A percentile compares a stretch with the other conserved stretches of the same genome.
phyloP scores from a whole-genome alignment of 2,113 vertebrate genomes.

The Campylorhamphus procurvoides region DNA sequence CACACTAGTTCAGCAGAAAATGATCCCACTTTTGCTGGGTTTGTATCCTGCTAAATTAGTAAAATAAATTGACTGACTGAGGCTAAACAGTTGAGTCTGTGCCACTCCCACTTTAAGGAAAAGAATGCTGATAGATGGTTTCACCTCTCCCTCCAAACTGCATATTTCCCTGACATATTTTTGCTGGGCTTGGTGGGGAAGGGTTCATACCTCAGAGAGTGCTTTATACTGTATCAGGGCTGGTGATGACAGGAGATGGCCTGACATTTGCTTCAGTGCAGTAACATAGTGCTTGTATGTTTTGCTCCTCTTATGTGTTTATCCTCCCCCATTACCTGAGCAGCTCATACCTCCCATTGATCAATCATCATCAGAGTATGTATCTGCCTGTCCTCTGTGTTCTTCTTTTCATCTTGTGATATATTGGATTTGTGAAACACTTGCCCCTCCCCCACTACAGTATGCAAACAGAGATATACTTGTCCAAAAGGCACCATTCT shows the following conservation, averaged over 20 bases:
- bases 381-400: not conserved
- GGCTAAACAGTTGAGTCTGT: not conserved
- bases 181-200: not conserved
- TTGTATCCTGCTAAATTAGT: slow-evolving; percentile 37
- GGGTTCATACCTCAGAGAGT: not conserved
- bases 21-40: not conserved
- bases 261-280: not conserved
- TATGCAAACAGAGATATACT: not conserved
- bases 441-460: not conserved
- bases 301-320: not conserved
- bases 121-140: not conserved
- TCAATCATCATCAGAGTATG: not conserved
- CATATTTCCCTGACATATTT: not conserved
- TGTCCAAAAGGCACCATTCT: not conserved
- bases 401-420: not conserved
- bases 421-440: not conserved
- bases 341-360: not conserved
- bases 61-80: not conserved
- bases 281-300: fast-evolving
- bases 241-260: not conserved
- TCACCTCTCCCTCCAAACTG: not conserved
- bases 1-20: slow-evolving; percentile 24
- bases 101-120: not conserved
- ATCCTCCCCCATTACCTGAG: not conserved
- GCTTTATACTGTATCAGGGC: not conserved